These are phyloP conservation scores for Nephrocerus scutellatus DNA, from an alignment of 2,888 invertebrate species.

Conservation along the genomic window DNA sequence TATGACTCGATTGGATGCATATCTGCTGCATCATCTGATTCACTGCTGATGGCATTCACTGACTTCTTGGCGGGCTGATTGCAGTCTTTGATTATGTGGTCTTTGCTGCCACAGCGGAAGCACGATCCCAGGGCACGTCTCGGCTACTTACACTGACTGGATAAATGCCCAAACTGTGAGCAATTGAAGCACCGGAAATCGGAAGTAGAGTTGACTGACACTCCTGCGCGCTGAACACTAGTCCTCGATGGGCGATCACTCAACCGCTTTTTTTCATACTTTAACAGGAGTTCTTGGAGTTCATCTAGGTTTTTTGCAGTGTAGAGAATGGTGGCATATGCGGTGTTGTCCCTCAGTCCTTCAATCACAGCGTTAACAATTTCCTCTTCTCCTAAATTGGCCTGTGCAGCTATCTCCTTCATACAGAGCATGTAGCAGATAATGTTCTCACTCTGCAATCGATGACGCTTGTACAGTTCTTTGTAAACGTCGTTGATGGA, in stretches of 20 bases:
- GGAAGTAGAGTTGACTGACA: not conserved
- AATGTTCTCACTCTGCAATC: conserved; percentile 9
- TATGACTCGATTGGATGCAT: not conserved
- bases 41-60: conserved; percentile 1
- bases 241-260: conserved; percentile 5
- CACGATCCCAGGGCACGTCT: conserved; percentile 8
- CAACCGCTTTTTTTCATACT: conserved; percentile 7
- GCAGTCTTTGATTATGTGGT: conserved; percentile 5
- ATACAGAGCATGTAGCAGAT: conserved; percentile 10
- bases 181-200: conserved; percentile 14
- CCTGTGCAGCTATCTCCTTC: conserved; percentile 14
- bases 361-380: conserved; percentile 9
- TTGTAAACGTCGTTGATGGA: conserved; percentile 8
- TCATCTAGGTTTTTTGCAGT: conserved; percentile 11
- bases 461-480: conserved; percentile 6
- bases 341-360: conserved; percentile 11
- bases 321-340: conserved; percentile 9
- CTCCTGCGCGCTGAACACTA: not conserved
- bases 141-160: conserved; percentile 7
- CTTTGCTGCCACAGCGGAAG: conserved; percentile 6
- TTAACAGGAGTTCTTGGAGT: conserved; percentile 6
- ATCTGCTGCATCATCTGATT: not conserved
- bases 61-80: not conserved
- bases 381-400: conserved; percentile 11
- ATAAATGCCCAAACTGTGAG: conserved; percentile 8